A percentile compares a stretch with the other conserved stretches of the same genome.
Conservation (phyloP, 2,797 vertebrate species). For the Fundulus diaphanus region DNA sequence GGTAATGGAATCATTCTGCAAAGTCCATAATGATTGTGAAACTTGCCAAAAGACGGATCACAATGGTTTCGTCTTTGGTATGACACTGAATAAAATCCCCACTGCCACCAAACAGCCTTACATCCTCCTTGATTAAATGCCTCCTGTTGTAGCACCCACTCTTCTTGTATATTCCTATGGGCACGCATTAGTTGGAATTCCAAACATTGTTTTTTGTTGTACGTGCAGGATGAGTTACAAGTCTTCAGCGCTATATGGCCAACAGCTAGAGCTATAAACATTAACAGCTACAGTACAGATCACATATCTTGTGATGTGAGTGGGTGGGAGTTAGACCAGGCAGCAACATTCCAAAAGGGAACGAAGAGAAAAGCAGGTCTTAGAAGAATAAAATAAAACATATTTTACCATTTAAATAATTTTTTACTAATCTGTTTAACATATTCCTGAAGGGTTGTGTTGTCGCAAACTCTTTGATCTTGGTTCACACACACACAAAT, state of each 20-base stretch:
- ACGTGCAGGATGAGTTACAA: conserved; percentile 21
- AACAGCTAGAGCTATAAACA: conserved; percentile 46
- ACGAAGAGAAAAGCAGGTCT: conserved; percentile 16
- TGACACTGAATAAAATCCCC: conserved; percentile 13
- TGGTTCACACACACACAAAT: conserved; percentile 19
- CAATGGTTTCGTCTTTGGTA: conserved; percentile 8
- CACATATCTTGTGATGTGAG: conserved; percentile 32
- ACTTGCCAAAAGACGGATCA: conserved; percentile 4
- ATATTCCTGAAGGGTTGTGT: not conserved
- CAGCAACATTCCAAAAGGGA: conserved; percentile 27
- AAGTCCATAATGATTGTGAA: conserved; percentile 37
- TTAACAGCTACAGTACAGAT: conserved; percentile 38
- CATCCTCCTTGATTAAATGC: conserved; percentile 9
- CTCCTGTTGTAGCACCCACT: conserved; percentile 7
- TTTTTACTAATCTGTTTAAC: conserved; percentile 12
- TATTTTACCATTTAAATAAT: conserved; percentile 21
- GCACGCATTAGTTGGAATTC: conserved; percentile 22
- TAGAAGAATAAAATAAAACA: conserved; percentile 7
- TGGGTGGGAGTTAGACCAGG: conserved; percentile 31
- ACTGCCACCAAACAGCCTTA: not conserved
- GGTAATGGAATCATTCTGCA: conserved; percentile 39
- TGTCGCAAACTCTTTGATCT: conserved; percentile 33
- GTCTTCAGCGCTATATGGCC: conserved; percentile 32
- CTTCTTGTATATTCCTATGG: conserved; percentile 26
- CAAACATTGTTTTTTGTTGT: conserved; percentile 29